phyloP scores from a whole-genome alignment of 1,140 invertebrate species.

The Drosophila watanabei region DNA sequence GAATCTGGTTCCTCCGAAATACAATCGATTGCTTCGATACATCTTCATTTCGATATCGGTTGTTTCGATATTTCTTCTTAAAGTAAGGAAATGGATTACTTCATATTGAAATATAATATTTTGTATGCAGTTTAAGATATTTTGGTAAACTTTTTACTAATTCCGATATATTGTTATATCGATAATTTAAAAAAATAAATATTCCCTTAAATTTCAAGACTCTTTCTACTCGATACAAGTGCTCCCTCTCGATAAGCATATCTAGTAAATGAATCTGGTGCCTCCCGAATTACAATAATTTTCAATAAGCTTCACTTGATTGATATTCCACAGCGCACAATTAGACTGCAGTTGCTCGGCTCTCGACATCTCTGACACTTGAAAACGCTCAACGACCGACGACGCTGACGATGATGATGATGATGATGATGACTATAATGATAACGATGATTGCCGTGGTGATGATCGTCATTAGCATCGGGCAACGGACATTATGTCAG shows the following conservation, averaged over 20 bases:
- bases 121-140: not conserved
- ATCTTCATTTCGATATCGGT: too few species aligned
- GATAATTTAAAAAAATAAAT: not conserved
- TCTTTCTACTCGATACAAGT: too few species aligned
- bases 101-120: not conserved
- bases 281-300: constrained; percentile 70
- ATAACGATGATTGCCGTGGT: constrained; percentile 44
- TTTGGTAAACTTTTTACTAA: not conserved
- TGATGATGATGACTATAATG: constrained; percentile 40
- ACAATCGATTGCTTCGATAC: too few species aligned
- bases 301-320: constrained; percentile 57
- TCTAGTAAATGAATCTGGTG: constrained; percentile 46
- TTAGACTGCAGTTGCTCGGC: constrained; percentile 38
- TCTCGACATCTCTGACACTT: constrained; percentile 54
- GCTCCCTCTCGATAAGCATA: not conserved
- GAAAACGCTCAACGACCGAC: constrained; percentile 28
- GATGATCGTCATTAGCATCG: constrained; percentile 63
- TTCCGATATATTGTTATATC: not conserved
- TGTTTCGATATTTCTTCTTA: too few species aligned
- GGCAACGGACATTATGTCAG: constrained; percentile 76
- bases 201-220: not conserved
- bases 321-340: constrained; percentile 43
- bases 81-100: too few species aligned
- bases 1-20: constrained; percentile 64
- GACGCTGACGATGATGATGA: constrained; percentile 26